phyloP scores from a whole-genome alignment of 2,113 vertebrate species.

The Triplophysa rosa region DNA sequence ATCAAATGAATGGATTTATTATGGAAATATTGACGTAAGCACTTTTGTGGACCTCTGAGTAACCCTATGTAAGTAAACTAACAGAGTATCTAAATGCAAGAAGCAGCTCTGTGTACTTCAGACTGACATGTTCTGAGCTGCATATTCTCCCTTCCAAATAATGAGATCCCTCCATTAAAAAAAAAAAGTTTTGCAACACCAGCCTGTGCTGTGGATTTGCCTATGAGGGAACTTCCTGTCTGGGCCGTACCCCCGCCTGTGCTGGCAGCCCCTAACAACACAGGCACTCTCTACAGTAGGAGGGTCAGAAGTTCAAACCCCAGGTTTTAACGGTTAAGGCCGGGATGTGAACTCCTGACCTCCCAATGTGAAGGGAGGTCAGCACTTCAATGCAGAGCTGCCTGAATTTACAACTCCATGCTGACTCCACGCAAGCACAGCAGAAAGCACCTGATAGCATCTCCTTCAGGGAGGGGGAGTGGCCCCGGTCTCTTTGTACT shows the following conservation, averaged over 20 bases:
- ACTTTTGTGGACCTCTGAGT: not conserved
- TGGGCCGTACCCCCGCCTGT: constrained; percentile 54
- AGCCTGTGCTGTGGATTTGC: constrained; percentile 42
- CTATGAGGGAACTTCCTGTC: constrained; percentile 26
- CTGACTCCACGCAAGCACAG: constrained; percentile 77
- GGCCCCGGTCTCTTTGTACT: constrained; percentile 73
- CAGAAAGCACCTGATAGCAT: constrained; percentile 83
- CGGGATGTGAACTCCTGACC: constrained; percentile 78
- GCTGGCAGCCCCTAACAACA: constrained; percentile 67
- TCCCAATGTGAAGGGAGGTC: constrained; percentile 58
- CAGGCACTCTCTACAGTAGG: constrained; percentile 68
- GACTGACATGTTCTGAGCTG: constrained; percentile 21
- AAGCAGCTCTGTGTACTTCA: not conserved
- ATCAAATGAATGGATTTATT: constrained; percentile 52
- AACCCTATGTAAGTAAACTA: constrained; percentile 3
- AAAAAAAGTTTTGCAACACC: constrained; percentile 35
- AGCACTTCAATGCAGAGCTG: constrained; percentile 71
- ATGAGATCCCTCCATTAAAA: not conserved
- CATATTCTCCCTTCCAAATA: not conserved
- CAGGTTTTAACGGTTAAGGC: constrained; percentile 75
- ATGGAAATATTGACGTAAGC: constrained; percentile 9
- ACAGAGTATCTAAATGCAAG: not conserved
- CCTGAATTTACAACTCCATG: constrained; percentile 80
- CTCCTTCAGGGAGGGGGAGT: constrained; percentile 72
- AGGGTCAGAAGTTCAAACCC: constrained; percentile 76